Conservation (phyloP, 2,888 invertebrate genomes). For the Dromius quadrimaculatus region DNA sequence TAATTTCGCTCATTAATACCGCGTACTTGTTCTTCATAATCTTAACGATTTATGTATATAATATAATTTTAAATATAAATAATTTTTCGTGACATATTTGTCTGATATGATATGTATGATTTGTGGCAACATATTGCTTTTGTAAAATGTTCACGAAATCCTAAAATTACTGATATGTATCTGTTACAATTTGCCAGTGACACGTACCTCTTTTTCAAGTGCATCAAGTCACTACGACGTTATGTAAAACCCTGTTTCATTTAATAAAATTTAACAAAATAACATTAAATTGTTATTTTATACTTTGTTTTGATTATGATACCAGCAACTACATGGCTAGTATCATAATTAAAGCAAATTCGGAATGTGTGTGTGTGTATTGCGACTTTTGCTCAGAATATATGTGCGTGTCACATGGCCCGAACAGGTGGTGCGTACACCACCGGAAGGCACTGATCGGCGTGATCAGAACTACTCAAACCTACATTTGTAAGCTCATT, state of each 20-base stretch:
- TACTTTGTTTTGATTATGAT: no score
- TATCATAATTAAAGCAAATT: no score
- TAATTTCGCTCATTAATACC: conserved; percentile 22
- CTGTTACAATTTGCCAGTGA: conserved; percentile 45
- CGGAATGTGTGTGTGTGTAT: conserved; percentile 5
- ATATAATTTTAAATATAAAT: conserved; percentile 48
- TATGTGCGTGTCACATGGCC: conserved; percentile 28
- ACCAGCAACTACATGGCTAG: no score
- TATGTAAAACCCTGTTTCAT: conserved; percentile 25
- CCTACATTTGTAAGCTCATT: conserved; percentile 67
- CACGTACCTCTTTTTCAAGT: neutral
- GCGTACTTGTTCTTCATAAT: conserved; percentile 8
- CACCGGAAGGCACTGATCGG: conserved; percentile 51
- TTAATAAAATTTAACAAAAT: conserved; percentile 20
- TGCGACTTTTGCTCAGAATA: conserved; percentile 1
- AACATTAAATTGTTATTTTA: no score
- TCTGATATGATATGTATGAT: conserved; percentile 44
- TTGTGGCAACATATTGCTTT: conserved; percentile 52
- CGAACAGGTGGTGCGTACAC: conserved; percentile 22
- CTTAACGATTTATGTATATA: conserved; percentile 46
- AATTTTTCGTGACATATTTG: conserved; percentile 44
- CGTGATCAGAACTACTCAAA: conserved; percentile 34
- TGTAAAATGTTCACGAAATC: conserved; percentile 50
- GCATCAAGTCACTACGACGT: neutral
- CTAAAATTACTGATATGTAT: conserved; percentile 48